Evolutionary conservation across 2,888 invertebrate genomes (phyloP).

Genomic region (Cheilosia vulpina): DNA sequence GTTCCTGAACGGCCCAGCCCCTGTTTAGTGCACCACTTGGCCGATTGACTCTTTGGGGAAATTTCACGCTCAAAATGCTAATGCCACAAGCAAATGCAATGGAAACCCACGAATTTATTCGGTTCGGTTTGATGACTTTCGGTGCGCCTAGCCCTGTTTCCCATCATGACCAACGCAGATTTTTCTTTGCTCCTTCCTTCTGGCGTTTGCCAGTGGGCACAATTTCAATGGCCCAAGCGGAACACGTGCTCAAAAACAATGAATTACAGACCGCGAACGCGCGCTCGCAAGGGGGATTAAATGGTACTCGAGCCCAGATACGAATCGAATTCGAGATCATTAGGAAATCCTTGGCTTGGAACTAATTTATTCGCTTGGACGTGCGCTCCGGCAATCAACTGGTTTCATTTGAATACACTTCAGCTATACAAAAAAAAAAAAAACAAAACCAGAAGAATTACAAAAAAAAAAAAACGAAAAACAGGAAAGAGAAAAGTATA

Average conservation of each 20-base stretch:
- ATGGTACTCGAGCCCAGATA: constrained; percentile 69
- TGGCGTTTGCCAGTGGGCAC: constrained; percentile 31
- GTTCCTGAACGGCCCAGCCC: neutral
- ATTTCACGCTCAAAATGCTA: constrained; percentile 72
- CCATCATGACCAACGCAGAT: constrained; percentile 66
- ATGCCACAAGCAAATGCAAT: constrained; percentile 52
- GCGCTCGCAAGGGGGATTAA: constrained; percentile 56
- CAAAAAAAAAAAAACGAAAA: neutral
- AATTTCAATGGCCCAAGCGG: constrained; percentile 54
- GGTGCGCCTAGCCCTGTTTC: constrained; percentile 17
- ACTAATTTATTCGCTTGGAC: constrained; percentile 78
- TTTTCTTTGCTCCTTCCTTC: constrained; percentile 30
- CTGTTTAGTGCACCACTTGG: constrained; percentile 50
- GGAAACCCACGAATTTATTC: constrained; percentile 44
- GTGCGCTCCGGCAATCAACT: constrained; percentile 73
- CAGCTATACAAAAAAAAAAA: neutral
- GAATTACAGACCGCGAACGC: constrained; percentile 70
- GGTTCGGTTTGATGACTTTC: constrained; percentile 59
- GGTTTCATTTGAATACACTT: constrained; percentile 74
- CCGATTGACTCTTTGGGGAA: constrained; percentile 63
- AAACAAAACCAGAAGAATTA: neutral
- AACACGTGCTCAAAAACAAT: constrained; percentile 71
- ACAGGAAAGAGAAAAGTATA: constrained; percentile 2
- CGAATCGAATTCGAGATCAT: constrained; percentile 76
- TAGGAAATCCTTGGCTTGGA: constrained; percentile 77